These are phyloP conservation scores for Xyrichtys novacula DNA, from an alignment of 2,797 vertebrate genomes.

Conservation along the genomic window DNA sequence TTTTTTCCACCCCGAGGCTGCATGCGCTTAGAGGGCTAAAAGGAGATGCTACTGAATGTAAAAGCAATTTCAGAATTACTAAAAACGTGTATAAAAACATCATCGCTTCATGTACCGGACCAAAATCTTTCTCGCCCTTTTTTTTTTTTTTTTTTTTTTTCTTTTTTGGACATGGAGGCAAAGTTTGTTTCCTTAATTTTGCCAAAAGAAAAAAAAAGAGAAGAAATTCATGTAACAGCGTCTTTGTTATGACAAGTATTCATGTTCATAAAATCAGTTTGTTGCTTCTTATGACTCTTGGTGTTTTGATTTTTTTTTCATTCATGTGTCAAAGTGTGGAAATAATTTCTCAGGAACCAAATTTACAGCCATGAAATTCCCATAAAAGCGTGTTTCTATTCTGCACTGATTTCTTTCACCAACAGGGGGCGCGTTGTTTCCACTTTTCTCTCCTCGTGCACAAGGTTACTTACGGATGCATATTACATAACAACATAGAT, in stretches of 20 bases:
- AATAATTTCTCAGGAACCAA: neutral
- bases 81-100: constrained; percentile 62
- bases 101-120: constrained; percentile 78
- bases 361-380: no score
- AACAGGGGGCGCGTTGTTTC: constrained; percentile 62
- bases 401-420: constrained; percentile 7
- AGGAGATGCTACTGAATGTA: constrained; percentile 87
- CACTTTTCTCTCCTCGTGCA: constrained; percentile 54
- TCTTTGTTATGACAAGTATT: constrained; percentile 78
- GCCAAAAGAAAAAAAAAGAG: constrained; percentile 46
- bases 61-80: constrained; percentile 74
- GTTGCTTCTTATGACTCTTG: constrained; percentile 71
- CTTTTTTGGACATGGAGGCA: constrained; percentile 45
- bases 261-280: constrained; percentile 81
- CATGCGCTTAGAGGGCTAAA: constrained; percentile 85
- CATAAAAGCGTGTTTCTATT: constrained; percentile 13
- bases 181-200: constrained; percentile 57
- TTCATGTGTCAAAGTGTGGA: neutral
- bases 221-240: constrained; percentile 67
- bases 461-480: constrained; percentile 73
- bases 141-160: constrained; percentile 16
- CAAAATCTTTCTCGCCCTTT: constrained; percentile 77
- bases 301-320: constrained; percentile 28
- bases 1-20: constrained; percentile 80
- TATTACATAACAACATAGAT: constrained; percentile 79